Conservation (phyloP, 2,888 invertebrate species). For the Agriotes lineatus region DNA sequence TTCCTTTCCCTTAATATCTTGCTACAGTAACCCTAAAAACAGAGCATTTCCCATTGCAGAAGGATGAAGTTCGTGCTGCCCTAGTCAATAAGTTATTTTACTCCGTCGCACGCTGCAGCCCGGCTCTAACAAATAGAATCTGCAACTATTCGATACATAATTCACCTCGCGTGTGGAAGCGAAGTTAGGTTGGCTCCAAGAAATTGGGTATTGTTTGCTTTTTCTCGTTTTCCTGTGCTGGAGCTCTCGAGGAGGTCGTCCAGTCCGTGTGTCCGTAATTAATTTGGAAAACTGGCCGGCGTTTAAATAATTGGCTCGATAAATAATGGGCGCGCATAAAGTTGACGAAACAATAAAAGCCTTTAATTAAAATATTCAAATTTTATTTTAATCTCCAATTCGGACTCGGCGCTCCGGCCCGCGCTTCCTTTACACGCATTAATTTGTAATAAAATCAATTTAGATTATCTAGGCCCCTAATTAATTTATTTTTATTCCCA, state of each 20-base stretch:
- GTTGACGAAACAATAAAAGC: conserved; percentile 13
- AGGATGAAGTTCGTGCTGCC: too few relatives aligned
- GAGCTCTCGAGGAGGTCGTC: neutral
- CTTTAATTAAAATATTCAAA: conserved; percentile 18
- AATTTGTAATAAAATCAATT: conserved; percentile 10
- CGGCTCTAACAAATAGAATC: conserved; percentile 18
- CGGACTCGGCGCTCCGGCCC: neutral
- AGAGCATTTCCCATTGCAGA: too few relatives aligned
- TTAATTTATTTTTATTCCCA: neutral
- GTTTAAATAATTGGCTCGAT: neutral
- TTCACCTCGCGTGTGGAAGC: conserved; percentile 17
- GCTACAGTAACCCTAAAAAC: too few relatives aligned
- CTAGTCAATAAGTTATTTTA: conserved; percentile 20
- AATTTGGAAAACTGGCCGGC: neutral
- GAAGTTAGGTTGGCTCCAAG: conserved; percentile 11
- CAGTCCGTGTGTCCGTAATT: too few relatives aligned
- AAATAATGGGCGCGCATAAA: neutral
- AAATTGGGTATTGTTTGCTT: conserved; percentile 16
- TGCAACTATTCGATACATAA: conserved; percentile 20
- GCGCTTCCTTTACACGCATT: neutral
- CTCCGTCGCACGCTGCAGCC: neutral
- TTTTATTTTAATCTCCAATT: conserved; percentile 15
- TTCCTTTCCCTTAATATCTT: too few relatives aligned
- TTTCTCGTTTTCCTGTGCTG: neutral
- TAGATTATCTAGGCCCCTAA: neutral